Base-by-base conservation (phyloP, 2,797 vertebrate species). In the Semaprochilodus insignis region DNA sequence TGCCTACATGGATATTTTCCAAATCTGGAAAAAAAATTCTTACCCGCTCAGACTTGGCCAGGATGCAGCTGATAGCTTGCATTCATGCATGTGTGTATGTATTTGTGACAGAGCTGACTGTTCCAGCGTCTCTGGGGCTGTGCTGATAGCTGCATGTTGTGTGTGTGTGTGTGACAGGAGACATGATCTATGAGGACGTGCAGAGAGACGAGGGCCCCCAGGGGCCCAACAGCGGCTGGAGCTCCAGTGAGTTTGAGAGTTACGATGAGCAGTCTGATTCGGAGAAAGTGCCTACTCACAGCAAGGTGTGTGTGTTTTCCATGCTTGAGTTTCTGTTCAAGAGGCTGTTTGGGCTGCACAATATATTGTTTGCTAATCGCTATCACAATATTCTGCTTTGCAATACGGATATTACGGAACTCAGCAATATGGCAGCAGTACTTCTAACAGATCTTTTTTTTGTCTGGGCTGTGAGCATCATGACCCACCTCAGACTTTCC, bases 201-300 rank as follows among this genome's bases (percentile, higher is more conserved):
- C 94, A 93, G 83, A 94, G 90, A 0, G 92, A 93, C 0, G 88
- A 87, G 0, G 89, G 75, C 0, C 90, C 88, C 3, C 52, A 36
- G 55, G 87, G 77, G 16, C 91, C 92, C 1, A 94, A 95, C 89
- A 96, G 97, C 74, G 96, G 95, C 70, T 98, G 97, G 97, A 99
- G 97, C 94, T 99, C 98, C 93, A 99, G 98, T 0, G 97, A 99
- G 90, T 99, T 99, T 0, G 98, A 99, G 92, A 98, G 97, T 93
- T 99, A 98, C 77, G 97, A 97, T 0, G 98, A 99, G 81, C 96
- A 97, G 76, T 99, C 97, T 0, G 97, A 95, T 15, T 95, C 93
- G 6, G 97, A 99, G 82, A 90, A 96, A 86, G 81, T 82, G 2
- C 91, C 93, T 1, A 85, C 94, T 78, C 90, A 87, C 80, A 95